Base-by-base conservation (phyloP, 2,797 vertebrate genomes). In the Crocodylus rhombifer region DNA sequence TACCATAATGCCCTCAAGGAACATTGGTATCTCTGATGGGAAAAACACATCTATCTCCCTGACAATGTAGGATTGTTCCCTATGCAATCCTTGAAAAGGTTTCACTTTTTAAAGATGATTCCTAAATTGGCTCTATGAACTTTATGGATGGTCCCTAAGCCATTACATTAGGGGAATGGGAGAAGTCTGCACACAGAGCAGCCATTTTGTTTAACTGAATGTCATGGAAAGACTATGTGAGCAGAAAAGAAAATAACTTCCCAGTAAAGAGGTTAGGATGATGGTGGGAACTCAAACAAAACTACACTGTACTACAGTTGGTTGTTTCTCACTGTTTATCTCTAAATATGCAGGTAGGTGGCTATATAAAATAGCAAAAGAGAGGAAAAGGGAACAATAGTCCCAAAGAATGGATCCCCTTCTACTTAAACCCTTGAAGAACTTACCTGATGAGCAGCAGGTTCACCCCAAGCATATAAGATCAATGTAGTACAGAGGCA, bases 91-190 rank as follows among this genome's bases (percentile, higher is more conserved):
- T 7, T 77, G 25, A 62, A 77, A 94, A 14, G 1, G 4, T 61
- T 79, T 80, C 2, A 1, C 3, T 69, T 69, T 80, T 73, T 82
- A 6, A 42, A 16, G 71, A 2, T 67, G 17, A 26, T 25, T 82
- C 51, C 64, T 65, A 86, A 75, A 71, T 65, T 20, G 88, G 3
- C 3, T 84, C 25, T 76, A 13, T 28, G 16, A 69, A 84, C 10
- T 86, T 79, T 75, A 8, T 64, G 17, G 82, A 8, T 28, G 7
- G 64, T 76, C 20, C 25, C 15, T 28, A 33, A 69, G 3, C 26
- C 11, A 2, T 2, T 56, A 6, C 4, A 12, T 5, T 73, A 21
- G 12, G 4, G 0, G 0, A 21, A 1, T 18, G 57, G 80, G 82
- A 62, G 4, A n/a, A 2, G 16, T 21, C 3, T 81, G 57, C 20